A percentile compares a stretch with the other conserved stretches of the same genome.
phyloP scores from a whole-genome alignment of 1,140 invertebrate genomes.

The Zaprionus ghesquierei region DNA sequence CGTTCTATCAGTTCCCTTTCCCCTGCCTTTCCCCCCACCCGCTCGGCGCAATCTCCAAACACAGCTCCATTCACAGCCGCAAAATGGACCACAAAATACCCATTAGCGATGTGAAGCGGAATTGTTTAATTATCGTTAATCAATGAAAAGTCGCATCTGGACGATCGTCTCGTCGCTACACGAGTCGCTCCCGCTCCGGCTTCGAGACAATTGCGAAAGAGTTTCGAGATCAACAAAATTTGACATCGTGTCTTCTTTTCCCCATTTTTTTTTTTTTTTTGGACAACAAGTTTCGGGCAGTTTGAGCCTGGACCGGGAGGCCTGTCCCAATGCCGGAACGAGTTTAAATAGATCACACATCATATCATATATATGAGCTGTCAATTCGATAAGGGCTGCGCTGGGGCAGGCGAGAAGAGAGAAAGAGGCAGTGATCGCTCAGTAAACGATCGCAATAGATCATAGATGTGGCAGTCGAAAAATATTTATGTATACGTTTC shows the following conservation, averaged over 20 bases:
- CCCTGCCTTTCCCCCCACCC: slow-evolving; percentile 1
- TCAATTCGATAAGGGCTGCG: background rate
- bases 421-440: background rate
- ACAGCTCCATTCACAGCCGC: slow-evolving; percentile 27
- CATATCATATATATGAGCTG: background rate
- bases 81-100: background rate
- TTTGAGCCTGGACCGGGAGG: slow-evolving; percentile 14
- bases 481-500: background rate
- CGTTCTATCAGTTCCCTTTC: background rate
- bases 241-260: background rate
- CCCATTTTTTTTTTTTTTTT: background rate
- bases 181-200: background rate
- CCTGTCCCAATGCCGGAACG: slow-evolving; percentile 24
- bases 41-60: background rate
- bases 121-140: slow-evolving; percentile 69
- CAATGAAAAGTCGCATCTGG: slow-evolving; percentile 46
- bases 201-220: slow-evolving; percentile 38
- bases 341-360: slow-evolving; percentile 23
- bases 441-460: slow-evolving; percentile 12
- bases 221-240: slow-evolving; percentile 8
- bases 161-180: background rate
- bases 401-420: background rate
- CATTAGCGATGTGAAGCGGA: slow-evolving; percentile 37
- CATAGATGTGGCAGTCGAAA: slow-evolving; percentile 3
- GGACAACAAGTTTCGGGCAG: background rate